These are phyloP conservation scores for Drosophila navojoa DNA, from an alignment of 1,140 invertebrate genomes.

Conservation along the genomic window DNA sequence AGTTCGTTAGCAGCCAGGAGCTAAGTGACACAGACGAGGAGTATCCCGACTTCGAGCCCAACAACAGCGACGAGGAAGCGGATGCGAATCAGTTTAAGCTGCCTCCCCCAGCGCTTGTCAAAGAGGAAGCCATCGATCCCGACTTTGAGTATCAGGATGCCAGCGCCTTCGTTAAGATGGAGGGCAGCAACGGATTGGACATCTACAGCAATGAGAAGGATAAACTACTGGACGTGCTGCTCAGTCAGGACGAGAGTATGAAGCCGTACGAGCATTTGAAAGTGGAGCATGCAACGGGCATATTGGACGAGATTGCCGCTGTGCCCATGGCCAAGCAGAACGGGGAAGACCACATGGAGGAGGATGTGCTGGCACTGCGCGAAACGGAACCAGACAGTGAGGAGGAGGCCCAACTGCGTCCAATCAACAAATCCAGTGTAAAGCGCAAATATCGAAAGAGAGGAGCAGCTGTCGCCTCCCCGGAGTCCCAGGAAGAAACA, in stretches of 20 bases:
- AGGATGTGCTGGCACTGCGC: conserved; percentile 67
- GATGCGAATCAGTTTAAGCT: conserved; percentile 55
- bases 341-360: conserved; percentile 48
- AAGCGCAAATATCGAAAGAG: conserved; percentile 71
- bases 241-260: conserved; percentile 57
- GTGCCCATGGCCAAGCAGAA: conserved; percentile 61
- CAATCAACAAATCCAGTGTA: conserved; percentile 22
- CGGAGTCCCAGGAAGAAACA: conserved; percentile 23
- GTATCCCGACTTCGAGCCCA: conserved; percentile 71
- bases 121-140: conserved; percentile 64
- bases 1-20: conserved; percentile 48
- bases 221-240: conserved; percentile 65
- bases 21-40: conserved; percentile 70
- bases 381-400: conserved; percentile 23
- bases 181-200: conserved; percentile 48
- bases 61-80: conserved; percentile 60
- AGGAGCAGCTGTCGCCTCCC: conserved; percentile 20
- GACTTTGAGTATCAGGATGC: conserved; percentile 73
- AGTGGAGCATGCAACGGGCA: conserved; percentile 64
- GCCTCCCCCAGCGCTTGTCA: conserved; percentile 60
- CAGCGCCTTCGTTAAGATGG: conserved; percentile 66
- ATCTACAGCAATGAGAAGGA: conserved; percentile 78
- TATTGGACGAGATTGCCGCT: conserved; percentile 72
- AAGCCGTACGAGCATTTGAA: conserved; percentile 68
- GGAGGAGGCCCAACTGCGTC: conserved; percentile 6